Evolutionary conservation across 2,888 invertebrate species (phyloP), one percentile per base, ranked within the genome.

Genomic region (Ormyrus pomaceus): DNA sequence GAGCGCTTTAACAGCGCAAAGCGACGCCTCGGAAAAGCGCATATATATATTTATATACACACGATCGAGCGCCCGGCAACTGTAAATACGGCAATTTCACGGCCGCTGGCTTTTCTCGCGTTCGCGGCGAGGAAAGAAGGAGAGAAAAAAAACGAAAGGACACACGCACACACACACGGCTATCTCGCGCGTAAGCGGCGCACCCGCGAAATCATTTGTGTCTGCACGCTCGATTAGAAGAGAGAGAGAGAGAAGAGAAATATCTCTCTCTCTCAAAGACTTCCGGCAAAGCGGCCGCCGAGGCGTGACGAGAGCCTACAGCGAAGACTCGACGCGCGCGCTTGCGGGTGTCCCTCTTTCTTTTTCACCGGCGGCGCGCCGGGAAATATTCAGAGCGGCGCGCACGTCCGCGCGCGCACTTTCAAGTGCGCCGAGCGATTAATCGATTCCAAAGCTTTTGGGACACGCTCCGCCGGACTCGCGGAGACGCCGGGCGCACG

Each of bases 361-460:
- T 34, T 34, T 34, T 34, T 34, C 34, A 50, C 19, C 34, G 56
- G 6, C 50, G 65, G 56, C 61, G 70, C 81, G 77, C 4, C 3
- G 34, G 7, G 59, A 62, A 53, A 81, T 83, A 84, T 83, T 80
- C 77, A 82, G 82, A 82, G 76, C 82, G 81, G 76, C 34, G 34
- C 34, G 34, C 34, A 3, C 34, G 34, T 34, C 78, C 69, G 73
- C 72, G 77, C 72, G 77, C 50, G 68, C 72, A 81, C 82, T 82
- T 81, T 83, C 81, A 78, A 80, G 77, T 79, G 75, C 56, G 75
- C 70, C 79, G 68, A 77, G 79, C 82, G 78, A 83, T 82, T 71
- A 75, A 83, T 84, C 84, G 83, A 84, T 82, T 74, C 78, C 46
- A 11, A 34, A 50, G n/a, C 46, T 46, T n/a, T 62, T 62, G 66